Evolutionary conservation across 1,140 invertebrate genomes (phyloP).

Genomic region (Eumaeus atala): DNA sequence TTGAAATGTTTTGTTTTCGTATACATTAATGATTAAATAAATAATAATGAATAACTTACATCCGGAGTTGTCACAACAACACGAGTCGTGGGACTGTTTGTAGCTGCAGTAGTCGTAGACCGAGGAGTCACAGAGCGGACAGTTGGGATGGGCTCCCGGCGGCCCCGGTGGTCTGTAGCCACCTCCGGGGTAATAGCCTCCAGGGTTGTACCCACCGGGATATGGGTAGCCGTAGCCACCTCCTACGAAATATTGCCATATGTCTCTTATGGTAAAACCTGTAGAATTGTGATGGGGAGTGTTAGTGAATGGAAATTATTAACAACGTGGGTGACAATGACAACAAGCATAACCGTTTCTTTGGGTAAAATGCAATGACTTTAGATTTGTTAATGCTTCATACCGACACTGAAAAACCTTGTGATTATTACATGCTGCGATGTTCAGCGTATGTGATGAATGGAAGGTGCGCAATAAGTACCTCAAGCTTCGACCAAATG

Average conservation of each 20-base stretch:
- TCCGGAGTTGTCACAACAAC: slow-evolving; percentile 78
- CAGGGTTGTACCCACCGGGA: slow-evolving; percentile 30
- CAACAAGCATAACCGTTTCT: too few species aligned
- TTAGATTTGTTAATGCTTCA: too few species aligned
- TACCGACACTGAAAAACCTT: too few species aligned
- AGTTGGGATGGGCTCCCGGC: slow-evolving; percentile 67
- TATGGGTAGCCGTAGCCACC: slow-evolving; percentile 42
- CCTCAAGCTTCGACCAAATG: too few species aligned
- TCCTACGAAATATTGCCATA: slow-evolving; percentile 64
- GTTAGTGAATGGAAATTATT: slow-evolving; percentile 23
- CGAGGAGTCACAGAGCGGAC: slow-evolving; percentile 83
- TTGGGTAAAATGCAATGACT: too few species aligned
- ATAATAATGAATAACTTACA: slow-evolving; percentile 62
- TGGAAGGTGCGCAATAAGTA: too few species aligned
- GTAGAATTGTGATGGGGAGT: slow-evolving; percentile 42
- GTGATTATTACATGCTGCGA: too few species aligned
- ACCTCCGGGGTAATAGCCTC: slow-evolving; percentile 29
- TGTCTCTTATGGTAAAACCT: slow-evolving; percentile 64
- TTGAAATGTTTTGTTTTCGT: too few species aligned
- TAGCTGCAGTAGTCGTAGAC: slow-evolving; percentile 84
- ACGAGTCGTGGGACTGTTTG: slow-evolving; percentile 83
- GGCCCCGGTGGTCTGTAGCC: slow-evolving; percentile 41
- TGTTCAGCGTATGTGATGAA: too few species aligned
- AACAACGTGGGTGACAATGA: slow-evolving; percentile 1
- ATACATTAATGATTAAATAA: neutral